Conservation (phyloP, 1,140 invertebrate genomes). For the Papilio xuthus region DNA sequence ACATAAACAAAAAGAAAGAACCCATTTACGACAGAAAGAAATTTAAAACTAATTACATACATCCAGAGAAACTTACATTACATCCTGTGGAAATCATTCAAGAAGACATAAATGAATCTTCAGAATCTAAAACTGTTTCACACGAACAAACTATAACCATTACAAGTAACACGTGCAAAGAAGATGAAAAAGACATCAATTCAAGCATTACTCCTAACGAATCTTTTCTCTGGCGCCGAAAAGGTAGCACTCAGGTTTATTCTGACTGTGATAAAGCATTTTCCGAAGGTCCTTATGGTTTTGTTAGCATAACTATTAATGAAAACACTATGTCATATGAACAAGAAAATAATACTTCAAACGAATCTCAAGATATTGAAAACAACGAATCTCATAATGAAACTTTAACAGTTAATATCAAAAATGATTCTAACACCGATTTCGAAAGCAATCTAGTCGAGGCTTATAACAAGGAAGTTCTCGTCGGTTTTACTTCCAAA, state of each 20-base stretch:
- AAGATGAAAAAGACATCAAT: slow-evolving; percentile 63
- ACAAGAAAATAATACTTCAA: slow-evolving; percentile 40
- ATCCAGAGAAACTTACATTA: slow-evolving; percentile 70
- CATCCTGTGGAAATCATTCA: slow-evolving; percentile 77
- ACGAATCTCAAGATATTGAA: slow-evolving; percentile 51
- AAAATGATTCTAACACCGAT: slow-evolving; percentile 60
- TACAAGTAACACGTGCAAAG: slow-evolving; percentile 46
- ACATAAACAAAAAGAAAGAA: slow-evolving; percentile 65
- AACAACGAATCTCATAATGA: slow-evolving; percentile 56
- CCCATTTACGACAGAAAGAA: slow-evolving; percentile 74
- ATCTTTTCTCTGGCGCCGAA: slow-evolving; percentile 78
- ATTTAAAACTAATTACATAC: slow-evolving; percentile 76
- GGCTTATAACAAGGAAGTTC: slow-evolving; percentile 74
- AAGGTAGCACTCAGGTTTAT: slow-evolving; percentile 70
- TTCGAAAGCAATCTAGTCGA: slow-evolving; percentile 78
- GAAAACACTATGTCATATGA: slow-evolving; percentile 51
- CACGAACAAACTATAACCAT: slow-evolving; percentile 29
- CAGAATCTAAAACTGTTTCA: slow-evolving; percentile 17
- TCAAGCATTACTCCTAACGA: slow-evolving; percentile 75
- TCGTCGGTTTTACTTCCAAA: slow-evolving; percentile 68
- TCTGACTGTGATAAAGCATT: slow-evolving; percentile 66
- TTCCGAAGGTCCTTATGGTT: slow-evolving; percentile 66
- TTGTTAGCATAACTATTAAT: slow-evolving; percentile 63
- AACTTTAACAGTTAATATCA: slow-evolving; percentile 48
- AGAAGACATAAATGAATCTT: slow-evolving; percentile 63